Percentiles rank a stretch among this genome's conserved stretches.
phyloP scores from a whole-genome alignment of 2,888 invertebrate genomes.

The Macroteleia sp. region DNA sequence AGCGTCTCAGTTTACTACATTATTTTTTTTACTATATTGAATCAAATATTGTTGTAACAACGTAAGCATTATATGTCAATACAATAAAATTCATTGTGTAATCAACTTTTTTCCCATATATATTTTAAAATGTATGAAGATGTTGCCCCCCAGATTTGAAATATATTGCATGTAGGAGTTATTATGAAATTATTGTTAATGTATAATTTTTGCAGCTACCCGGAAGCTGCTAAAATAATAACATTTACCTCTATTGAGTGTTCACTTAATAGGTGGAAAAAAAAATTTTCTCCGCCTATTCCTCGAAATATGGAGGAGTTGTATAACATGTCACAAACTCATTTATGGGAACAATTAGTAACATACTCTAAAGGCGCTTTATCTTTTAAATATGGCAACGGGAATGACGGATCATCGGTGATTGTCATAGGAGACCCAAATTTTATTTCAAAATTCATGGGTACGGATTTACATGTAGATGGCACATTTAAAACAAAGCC shows the following conservation, averaged over 20 bases:
- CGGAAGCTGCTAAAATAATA: too few species aligned
- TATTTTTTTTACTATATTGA: too few species aligned
- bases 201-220: too few species aligned
- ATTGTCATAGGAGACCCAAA: background rate
- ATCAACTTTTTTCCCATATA: too few species aligned
- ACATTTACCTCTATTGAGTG: background rate
- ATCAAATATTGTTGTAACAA: too few species aligned
- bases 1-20: too few species aligned
- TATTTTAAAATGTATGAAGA: too few species aligned
- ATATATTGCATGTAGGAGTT: too few species aligned
- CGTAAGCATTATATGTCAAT: too few species aligned
- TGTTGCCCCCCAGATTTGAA: too few species aligned
- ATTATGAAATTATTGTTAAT: too few species aligned
- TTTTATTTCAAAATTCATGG: background rate
- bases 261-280: background rate
- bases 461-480: background rate
- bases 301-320: background rate
- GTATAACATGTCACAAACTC: background rate
- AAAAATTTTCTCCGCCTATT: slow-evolving; percentile 3
- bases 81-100: too few species aligned
- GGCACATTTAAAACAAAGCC: slow-evolving; percentile 6
- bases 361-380: background rate
- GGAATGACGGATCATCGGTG: background rate
- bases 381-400: background rate
- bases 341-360: background rate